Evolutionary conservation across 2,888 invertebrate genomes (phyloP).

Genomic region (Diogma glabrata): DNA sequence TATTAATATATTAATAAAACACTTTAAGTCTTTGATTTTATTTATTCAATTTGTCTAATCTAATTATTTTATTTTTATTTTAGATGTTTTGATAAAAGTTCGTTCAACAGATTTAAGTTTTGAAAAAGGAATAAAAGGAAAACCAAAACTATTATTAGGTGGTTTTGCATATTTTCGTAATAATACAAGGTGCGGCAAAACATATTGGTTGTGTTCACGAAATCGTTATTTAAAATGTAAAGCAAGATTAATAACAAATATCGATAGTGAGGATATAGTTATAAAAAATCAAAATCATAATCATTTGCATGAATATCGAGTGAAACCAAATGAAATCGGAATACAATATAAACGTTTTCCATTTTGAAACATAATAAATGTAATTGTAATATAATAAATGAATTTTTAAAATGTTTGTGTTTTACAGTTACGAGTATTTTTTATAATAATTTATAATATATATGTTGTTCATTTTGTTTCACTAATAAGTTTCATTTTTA

Average conservation of each 20-base stretch:
- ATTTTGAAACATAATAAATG: too few species aligned
- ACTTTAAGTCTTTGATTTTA: too few species aligned
- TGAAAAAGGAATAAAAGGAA: slow-evolving; percentile 33
- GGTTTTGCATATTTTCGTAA: slow-evolving; percentile 34
- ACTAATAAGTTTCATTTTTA: slow-evolving; percentile 5
- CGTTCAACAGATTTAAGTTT: slow-evolving; percentile 18
- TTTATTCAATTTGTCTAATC: too few species aligned
- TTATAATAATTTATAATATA: neutral
- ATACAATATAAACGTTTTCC: slow-evolving; percentile 5
- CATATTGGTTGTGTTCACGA: slow-evolving; percentile 35
- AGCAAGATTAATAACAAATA: slow-evolving; percentile 33
- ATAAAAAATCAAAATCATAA: slow-evolving; percentile 35
- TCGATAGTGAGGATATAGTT: slow-evolving; percentile 28
- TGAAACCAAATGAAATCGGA: too few species aligned
- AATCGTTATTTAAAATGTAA: slow-evolving; percentile 33
- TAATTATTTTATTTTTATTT: too few species aligned
- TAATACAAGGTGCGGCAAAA: slow-evolving; percentile 31
- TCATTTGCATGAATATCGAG: slow-evolving; percentile 23
- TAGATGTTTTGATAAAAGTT: slow-evolving; percentile 5
- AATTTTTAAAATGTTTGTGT: neutral
- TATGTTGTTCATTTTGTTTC: too few species aligned
- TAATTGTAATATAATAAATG: too few species aligned
- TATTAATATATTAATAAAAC: too few species aligned
- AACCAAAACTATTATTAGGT: slow-evolving; percentile 31
- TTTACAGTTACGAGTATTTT: neutral